Evolutionary conservation across 64 coral and sea anemone species (phyloP), one percentile per base, ranked within the genome.

Genomic region (Montipora sp.): DNA sequence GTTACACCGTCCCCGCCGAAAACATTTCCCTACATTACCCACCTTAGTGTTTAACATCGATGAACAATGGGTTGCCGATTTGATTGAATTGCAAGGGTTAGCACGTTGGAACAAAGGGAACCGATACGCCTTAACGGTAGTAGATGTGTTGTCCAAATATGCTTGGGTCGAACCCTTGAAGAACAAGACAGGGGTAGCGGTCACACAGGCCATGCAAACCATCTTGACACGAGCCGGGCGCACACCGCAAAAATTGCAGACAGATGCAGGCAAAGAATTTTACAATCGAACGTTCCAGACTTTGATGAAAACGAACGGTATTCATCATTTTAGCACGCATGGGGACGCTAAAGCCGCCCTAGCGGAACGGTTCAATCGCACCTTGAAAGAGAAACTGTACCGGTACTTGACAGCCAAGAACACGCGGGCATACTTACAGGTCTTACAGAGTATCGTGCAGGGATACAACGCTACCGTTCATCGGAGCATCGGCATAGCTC

Each of bases 401-500:
- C 68, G 73, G 0, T 90, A 90, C 51, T 94, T 90, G 14, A 90
- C 92, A 7, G 80, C 51, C 78, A 77, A 47, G 21, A 94, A 90
- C 18, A 89, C 87, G 10, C 51, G 49, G 21, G 21, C 48, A 1
- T 90, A 90, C 15, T 3, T 89, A 19, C 3, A 60, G 7, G 83
- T 76, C 0, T 45, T 89, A 3, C 77, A 59, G 6, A 43, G 82
- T 5, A 18, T 89, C 36, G 78, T 94, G 14, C 43, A 82, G 10
- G 16, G 16, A 3, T 94, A 94, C 80, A 94, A 90, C 60, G 8
- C 7, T 63, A 45, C 84, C 3, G 4, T 59, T 0, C 85, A 93
- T 47, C n/a, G 63, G 3, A 93, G 83, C 20, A 93, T 89, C 66
- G 24, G 59, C 2, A 60, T 3, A 13, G 48, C 47, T 12, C 90